Evolutionary conservation across 1,140 invertebrate species (phyloP), one percentile per base, ranked within the genome.

Genomic region (Stegodyphus mimosarum): DNA sequence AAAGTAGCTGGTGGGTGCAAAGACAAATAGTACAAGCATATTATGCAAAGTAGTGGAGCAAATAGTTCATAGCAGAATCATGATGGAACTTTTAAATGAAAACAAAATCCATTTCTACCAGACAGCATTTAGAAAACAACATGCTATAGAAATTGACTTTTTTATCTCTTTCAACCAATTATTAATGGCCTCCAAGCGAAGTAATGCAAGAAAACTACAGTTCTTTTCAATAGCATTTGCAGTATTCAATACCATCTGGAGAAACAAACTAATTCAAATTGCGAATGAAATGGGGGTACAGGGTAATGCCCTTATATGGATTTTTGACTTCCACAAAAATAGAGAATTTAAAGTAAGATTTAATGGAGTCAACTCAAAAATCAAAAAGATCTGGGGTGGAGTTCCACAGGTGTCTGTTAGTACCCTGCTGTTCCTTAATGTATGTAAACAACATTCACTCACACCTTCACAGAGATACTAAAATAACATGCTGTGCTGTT

Each of bases 41-140:
- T 15, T 66, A 18, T 77, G 75, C 18, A 77, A 77, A 51, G 18
- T 50, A 13, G 66, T 67, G 48, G 75, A 77, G 48, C 53, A 50
- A 5, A 66, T 77, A 6, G 49, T 66, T 5, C 60, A 77, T 17
- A 49, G 7, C 48, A 13, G 48, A 48, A 18, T 77, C 9, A 77
- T 49, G 13, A 18, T 18, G 17, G n/a, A 48, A 48, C 48, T 77
- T 9, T 17, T 50, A 49, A 48, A 66, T 18, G 18, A 51, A 50
- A 66, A 67, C 1, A 77, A 6, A n/a, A 15, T 66, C 15, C 3
- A 66, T 7, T 77, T 77, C 17, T 67, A 67, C 66, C 75, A 73
- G 50, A 60, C 55, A 11, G 55, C 55, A 9, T 60, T 2, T 60
- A 60, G 55, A 60, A 60, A 60, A 60, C n/a, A 60, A 60, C 55